phyloP scores from a whole-genome alignment of 2,113 vertebrate genomes.

The Hippoglossus stenolepis region DNA sequence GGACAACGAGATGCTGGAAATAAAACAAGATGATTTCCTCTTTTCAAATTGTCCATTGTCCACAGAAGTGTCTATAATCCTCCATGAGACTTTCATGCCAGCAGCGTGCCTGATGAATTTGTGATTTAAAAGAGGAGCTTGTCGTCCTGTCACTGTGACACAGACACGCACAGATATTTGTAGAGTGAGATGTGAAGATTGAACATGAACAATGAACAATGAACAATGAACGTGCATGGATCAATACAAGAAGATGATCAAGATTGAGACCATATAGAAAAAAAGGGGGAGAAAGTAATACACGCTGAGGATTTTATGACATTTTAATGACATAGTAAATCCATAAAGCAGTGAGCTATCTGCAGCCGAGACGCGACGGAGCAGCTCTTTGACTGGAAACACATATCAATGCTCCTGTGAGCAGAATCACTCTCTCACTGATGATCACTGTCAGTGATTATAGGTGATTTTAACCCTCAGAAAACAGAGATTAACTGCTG shows the following conservation, averaged over 20 bases:
- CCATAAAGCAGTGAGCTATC: background rate
- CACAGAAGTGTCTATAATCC: background rate
- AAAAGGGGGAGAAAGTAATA: conserved; percentile 4
- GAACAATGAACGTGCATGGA: background rate
- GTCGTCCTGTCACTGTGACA: background rate
- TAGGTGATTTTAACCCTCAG: background rate
- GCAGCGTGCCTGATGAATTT: no score
- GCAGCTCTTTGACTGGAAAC: background rate
- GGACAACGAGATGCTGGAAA: background rate
- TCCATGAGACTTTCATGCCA: background rate
- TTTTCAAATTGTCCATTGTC: background rate
- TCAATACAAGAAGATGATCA: background rate
- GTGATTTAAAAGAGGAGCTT: no score
- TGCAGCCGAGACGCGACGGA: background rate
- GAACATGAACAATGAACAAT: no score
- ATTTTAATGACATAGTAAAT: conserved; percentile 1
- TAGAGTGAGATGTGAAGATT: background rate
- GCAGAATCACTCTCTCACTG: background rate
- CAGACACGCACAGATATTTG: background rate
- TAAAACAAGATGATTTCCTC: background rate
- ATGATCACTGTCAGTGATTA: background rate
- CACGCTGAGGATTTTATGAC: background rate
- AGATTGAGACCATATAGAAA: background rate
- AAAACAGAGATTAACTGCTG: background rate
- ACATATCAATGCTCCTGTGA: background rate